Percentiles rank a stretch among this genome's conserved stretches.
These are phyloP conservation scores for Drosophila melanosoma DNA, from an alignment of 2,888 invertebrate species.

Conservation along the genomic window DNA sequence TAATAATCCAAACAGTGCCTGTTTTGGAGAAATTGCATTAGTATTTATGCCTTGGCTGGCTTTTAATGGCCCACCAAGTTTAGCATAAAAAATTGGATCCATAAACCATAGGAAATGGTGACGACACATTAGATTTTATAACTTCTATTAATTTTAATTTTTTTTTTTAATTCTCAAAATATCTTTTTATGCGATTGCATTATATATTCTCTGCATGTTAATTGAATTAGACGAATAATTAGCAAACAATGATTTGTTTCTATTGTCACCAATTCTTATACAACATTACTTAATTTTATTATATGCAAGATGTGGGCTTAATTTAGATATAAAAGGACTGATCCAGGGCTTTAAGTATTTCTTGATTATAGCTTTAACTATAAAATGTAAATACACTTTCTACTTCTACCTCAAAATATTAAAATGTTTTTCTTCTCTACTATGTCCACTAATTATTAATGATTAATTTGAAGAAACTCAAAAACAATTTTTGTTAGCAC, in stretches of 20 bases:
- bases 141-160: slow-evolving; percentile 14
- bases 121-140: slow-evolving; percentile 46
- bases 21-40: slow-evolving; percentile 46
- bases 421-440: neutral
- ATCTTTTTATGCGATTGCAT: slow-evolving; percentile 13
- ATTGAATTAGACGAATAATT: slow-evolving; percentile 42
- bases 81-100: slow-evolving; percentile 57
- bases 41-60: slow-evolving; percentile 63
- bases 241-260: slow-evolving; percentile 27
- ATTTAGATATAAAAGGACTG: neutral
- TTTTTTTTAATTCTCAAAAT: slow-evolving; percentile 12
- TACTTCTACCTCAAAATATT: neutral
- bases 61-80: slow-evolving; percentile 60
- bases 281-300: neutral
- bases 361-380: neutral
- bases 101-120: slow-evolving; percentile 61
- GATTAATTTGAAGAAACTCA: neutral
- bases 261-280: neutral
- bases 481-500: slow-evolving; percentile 11
- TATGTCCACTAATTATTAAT: slow-evolving; percentile 2
- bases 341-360: neutral
- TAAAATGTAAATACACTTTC: neutral
- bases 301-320: neutral
- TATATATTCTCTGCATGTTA: slow-evolving; percentile 38
- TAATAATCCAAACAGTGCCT: slow-evolving; percentile 18